phyloP scores from a whole-genome alignment of 2,797 vertebrate genomes.

The Notolabrus celidotus region DNA sequence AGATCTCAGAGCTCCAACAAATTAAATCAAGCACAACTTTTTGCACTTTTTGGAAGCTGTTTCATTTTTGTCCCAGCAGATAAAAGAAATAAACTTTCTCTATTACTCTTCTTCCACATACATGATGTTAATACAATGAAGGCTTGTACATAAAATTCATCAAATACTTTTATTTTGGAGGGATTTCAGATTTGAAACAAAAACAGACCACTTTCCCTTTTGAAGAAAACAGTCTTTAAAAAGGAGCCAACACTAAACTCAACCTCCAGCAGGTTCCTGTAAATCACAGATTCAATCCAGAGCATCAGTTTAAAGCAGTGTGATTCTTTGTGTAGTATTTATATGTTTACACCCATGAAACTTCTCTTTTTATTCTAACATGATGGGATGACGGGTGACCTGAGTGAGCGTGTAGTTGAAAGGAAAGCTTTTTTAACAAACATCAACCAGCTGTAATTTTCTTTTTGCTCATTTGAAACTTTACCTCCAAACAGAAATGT shows the following conservation, averaged over 20 bases:
- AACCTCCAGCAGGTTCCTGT: not conserved
- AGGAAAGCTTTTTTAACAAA: not conserved
- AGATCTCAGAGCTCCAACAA: not conserved
- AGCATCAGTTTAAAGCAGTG: not conserved
- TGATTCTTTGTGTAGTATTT: conserved; percentile 17
- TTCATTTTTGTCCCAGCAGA: conserved; percentile 20
- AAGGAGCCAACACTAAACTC: not conserved
- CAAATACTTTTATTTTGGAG: conserved; percentile 17
- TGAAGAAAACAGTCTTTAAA: not conserved
- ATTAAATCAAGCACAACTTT: conserved; percentile 25
- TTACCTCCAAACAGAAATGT: not conserved
- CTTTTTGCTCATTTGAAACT: not conserved
- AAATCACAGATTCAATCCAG: not conserved
- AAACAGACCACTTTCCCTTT: not conserved
- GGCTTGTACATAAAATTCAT: conserved; percentile 67
- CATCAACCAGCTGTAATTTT: conserved; percentile 2
- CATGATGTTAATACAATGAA: conserved; percentile 58
- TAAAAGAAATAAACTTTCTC: not conserved
- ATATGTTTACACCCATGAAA: not conserved
- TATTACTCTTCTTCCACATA: conserved; percentile 11
- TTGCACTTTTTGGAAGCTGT: conserved; percentile 44
- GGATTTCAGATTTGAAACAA: conserved; percentile 23
- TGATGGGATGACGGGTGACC: conserved; percentile 16
- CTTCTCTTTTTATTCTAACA: not conserved
- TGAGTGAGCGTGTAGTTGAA: not conserved